phyloP scores from a whole-genome alignment of 2,113 vertebrate genomes.

The Apodemus speciosus region DNA sequence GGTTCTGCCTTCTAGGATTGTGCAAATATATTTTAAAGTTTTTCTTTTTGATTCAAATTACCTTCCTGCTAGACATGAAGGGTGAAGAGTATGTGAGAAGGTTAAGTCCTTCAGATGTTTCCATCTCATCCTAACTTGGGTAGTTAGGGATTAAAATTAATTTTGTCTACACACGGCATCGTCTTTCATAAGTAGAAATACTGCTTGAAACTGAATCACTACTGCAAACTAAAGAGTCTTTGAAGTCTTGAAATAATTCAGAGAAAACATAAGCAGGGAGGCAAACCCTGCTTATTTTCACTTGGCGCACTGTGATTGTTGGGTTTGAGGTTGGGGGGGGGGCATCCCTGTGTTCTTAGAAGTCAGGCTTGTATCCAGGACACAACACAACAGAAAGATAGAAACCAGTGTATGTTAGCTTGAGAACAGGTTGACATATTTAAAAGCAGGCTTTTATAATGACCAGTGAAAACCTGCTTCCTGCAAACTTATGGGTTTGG shows the following conservation, averaged over 20 bases:
- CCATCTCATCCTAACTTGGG: not conserved
- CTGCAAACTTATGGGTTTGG: not conserved
- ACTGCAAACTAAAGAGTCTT: not conserved
- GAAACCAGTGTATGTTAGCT: not conserved
- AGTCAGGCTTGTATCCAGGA: not conserved
- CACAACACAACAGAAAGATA: not conserved
- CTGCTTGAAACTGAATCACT: not conserved
- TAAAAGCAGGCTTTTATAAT: not conserved
- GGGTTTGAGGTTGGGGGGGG: not conserved
- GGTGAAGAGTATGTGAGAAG: not conserved
- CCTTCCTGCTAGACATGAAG: slow-evolving; percentile 56
- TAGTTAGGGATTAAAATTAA: slow-evolving; percentile 23
- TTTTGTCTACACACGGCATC: slow-evolving; percentile 26
- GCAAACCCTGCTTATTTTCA: not conserved
- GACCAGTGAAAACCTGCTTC: not conserved
- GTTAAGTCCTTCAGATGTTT: slow-evolving; percentile 3
- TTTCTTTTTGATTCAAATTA: not conserved
- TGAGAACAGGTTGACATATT: not conserved
- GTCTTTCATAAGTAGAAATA: not conserved
- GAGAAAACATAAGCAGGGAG: not conserved
- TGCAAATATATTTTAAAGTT: slow-evolving; percentile 31
- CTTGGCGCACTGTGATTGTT: not conserved
- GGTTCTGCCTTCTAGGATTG: slow-evolving; percentile 43
- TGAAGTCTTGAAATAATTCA: slow-evolving; percentile 58
- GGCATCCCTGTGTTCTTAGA: not conserved